phyloP scores from a whole-genome alignment of 2,113 vertebrate genomes.

The Chrysochloris asiatica region DNA sequence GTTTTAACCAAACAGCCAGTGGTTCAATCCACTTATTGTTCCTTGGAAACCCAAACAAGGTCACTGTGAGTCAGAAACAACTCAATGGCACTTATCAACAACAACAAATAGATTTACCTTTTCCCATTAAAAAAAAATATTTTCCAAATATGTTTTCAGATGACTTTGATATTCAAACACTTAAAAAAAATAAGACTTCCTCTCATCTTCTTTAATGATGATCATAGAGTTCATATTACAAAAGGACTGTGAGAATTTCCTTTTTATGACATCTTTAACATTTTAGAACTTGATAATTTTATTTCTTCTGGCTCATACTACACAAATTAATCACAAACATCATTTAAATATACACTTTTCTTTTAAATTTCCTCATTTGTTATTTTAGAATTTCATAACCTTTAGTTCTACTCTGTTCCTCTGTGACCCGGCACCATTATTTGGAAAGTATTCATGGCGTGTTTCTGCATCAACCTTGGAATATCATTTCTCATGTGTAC shows the following conservation, averaged over 20 bases:
- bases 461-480: neutral
- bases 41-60: too few relatives aligned
- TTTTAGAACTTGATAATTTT: neutral
- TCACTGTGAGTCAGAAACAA: too few relatives aligned
- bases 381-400: neutral
- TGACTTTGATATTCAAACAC: neutral
- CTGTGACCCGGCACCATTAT: neutral
- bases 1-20: too few relatives aligned
- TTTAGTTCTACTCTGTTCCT: neutral
- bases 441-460: neutral
- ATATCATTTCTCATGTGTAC: neutral
- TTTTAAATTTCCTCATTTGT: neutral
- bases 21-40: too few relatives aligned
- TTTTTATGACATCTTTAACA: conserved; percentile 41
- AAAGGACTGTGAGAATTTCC: conserved; percentile 48
- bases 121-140: neutral
- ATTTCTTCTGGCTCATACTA: neutral
- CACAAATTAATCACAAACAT: neutral
- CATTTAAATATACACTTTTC: neutral
- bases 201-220: neutral
- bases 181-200: neutral
- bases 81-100: too few relatives aligned
- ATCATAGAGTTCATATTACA: neutral
- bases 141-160: neutral
- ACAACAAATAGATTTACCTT: neutral